These are phyloP conservation scores for Smutsia gigantea DNA, from an alignment of 2,797 vertebrate genomes.

Conservation along the genomic window DNA sequence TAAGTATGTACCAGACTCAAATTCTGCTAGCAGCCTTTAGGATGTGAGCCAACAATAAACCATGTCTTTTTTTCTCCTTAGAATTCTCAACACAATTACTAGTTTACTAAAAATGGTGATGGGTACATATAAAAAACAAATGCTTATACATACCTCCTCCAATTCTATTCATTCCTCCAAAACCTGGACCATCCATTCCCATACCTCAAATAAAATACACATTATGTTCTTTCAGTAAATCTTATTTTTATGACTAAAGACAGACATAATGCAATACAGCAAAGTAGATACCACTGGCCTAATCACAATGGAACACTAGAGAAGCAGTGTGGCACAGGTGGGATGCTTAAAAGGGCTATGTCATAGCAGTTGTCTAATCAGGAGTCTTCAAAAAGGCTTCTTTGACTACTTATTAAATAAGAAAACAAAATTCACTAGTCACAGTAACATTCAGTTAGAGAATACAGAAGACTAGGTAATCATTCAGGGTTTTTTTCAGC, in stretches of 20 bases:
- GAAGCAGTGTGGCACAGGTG: neutral
- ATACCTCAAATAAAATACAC: slow-evolving; percentile 86
- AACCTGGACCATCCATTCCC: slow-evolving; percentile 94
- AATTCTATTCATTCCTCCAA: slow-evolving; percentile 94
- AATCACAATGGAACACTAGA: slow-evolving; percentile 35
- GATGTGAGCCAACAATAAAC: slow-evolving; percentile 48
- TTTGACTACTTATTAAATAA: slow-evolving; percentile 31
- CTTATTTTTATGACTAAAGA: slow-evolving; percentile 62
- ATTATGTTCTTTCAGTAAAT: slow-evolving; percentile 73
- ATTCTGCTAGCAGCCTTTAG: slow-evolving; percentile 53
- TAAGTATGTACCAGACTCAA: slow-evolving; percentile 45
- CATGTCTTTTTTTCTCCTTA: slow-evolving; percentile 54
- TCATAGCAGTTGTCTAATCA: neutral
- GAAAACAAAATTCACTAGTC: slow-evolving; percentile 46
- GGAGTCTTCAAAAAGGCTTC: slow-evolving; percentile 42
- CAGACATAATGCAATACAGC: slow-evolving; percentile 48
- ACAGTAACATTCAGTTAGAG: neutral
- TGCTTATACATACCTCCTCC: slow-evolving; percentile 88
- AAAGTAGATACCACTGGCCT: slow-evolving; percentile 52
- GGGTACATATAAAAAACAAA: slow-evolving; percentile 54
- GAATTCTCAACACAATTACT: slow-evolving; percentile 70
- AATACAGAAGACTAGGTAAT: neutral
- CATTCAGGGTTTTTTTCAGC: neutral
- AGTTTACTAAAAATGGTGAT: slow-evolving; percentile 56
- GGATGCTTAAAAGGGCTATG: neutral